Evolutionary conservation across 2,113 vertebrate species (phyloP).

Genomic region (Rhinopomastus cyanomelas): DNA sequence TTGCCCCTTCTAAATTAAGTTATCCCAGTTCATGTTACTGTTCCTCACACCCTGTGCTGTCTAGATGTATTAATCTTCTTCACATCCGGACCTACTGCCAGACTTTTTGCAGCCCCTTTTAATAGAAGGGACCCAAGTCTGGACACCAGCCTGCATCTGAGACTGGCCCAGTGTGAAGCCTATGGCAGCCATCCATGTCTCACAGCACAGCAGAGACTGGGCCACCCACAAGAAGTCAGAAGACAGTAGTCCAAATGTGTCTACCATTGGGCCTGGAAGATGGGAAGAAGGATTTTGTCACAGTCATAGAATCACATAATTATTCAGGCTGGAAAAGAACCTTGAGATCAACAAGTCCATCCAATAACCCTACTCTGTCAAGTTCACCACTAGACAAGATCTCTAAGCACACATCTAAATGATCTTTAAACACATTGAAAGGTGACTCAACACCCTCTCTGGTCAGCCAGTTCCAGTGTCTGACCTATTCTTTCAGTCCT

Average conservation of each 20-base stretch:
- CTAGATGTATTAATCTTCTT: not conserved
- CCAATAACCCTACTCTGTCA: too few species aligned
- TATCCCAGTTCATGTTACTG: not conserved
- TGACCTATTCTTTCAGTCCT: not conserved
- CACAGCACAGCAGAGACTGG: not conserved
- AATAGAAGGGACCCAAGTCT: not conserved
- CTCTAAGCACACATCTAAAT: too few species aligned
- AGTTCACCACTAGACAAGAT: too few species aligned
- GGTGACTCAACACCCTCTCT: too few species aligned
- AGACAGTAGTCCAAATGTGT: not conserved
- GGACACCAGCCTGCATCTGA: not conserved
- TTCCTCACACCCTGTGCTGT: not conserved
- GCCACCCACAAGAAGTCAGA: not conserved
- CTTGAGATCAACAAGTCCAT: too few species aligned
- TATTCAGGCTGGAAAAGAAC: too few species aligned
- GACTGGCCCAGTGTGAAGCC: rapidly evolving
- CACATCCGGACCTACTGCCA: not conserved
- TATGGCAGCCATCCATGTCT: rapidly evolving
- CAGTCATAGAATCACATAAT: too few species aligned
- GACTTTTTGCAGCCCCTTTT: not conserved
- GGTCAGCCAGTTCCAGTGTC: too few species aligned
- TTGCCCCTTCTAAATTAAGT: not conserved
- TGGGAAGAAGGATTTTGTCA: not conserved
- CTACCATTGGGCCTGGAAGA: not conserved
- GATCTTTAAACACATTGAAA: too few species aligned